Conservation (phyloP, 2,797 vertebrate species). For the Sebastes itinus region DNA sequence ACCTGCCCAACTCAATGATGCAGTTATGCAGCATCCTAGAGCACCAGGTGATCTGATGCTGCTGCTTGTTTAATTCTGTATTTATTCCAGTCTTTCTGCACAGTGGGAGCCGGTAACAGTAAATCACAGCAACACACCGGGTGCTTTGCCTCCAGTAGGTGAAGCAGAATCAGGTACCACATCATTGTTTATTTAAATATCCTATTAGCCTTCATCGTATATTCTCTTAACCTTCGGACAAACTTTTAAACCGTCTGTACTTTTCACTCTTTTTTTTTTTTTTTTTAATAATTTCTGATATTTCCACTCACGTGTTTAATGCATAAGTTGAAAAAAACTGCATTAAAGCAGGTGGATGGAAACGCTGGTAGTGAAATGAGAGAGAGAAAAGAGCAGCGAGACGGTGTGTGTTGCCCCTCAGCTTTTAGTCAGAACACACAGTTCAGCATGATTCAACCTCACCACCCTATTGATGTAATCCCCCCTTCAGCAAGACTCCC, state of each 20-base stretch:
- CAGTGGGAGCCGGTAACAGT: background rate
- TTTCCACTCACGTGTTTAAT: background rate
- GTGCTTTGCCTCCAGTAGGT: background rate
- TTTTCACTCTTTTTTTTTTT: background rate
- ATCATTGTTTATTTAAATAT: background rate
- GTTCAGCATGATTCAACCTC: constrained; percentile 47
- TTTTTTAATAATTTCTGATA: background rate
- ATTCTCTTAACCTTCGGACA: background rate
- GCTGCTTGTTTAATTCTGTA: background rate
- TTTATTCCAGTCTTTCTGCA: background rate
- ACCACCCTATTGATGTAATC: constrained; percentile 22
- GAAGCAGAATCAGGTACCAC: background rate
- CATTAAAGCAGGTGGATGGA: background rate
- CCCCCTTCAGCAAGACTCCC: constrained; percentile 26
- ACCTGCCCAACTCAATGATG: background rate
- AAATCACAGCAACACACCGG: background rate
- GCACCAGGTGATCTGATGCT: background rate
- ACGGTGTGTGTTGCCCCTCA: background rate
- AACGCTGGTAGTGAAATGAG: background rate
- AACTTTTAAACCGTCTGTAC: background rate
- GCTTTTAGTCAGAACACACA: constrained; percentile 20
- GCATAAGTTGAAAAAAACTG: background rate
- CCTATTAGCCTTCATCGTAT: background rate
- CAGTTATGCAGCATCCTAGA: background rate
- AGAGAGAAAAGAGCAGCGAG: background rate